Evolutionary conservation across 1,140 invertebrate species (phyloP), one percentile per base, ranked within the genome.

Genomic region (Brachionus rotundiformis): DNA sequence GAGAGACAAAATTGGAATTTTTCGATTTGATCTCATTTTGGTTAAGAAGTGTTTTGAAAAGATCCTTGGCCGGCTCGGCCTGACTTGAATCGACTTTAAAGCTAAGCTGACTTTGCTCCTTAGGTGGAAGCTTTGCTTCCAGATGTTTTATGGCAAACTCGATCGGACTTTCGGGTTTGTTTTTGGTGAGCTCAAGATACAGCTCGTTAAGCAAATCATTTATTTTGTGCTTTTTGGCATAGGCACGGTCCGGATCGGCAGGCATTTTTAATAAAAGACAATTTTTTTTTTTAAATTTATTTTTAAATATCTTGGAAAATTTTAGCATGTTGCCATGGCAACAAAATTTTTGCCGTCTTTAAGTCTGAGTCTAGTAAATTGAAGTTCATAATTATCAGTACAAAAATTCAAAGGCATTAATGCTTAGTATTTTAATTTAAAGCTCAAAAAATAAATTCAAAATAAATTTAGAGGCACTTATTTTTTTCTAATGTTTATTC

Each of bases 111-210:
- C 36, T 27, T 25, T 33, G 39, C 44, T 73, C 39, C 41, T 73
- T 73, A 10, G 68, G 68, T n/a, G 68, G 68, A 19, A 73, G 68
- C 25, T 73, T 73, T 23, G 36, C 3, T n/a, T 73, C 68, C 13
- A 73, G 25, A n/a, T 73, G 68, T 11, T 73, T 73, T 4, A 44
- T 73, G 10, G 68, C 68, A 47, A 25, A 44, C 11, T 73, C 19
- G 11, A 47, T 13, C 10, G 39, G 39, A 16, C 44, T 8, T 6
- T 63, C 25, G 11, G 36, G 59, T 13, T 63, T 63, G 27, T 63
- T 63, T 29, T 63, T 63, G 13, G 33, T 39, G 13, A 71, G 36
- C 36, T 71, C 65, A 16, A 71, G 65, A 71, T 71, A 71, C 3
- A 71, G 16, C 11, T 71, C 65, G 33, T 71, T 71, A 2, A 71